Conservation (phyloP, 2,797 vertebrate species). For the Amblyraja radiata region DNA sequence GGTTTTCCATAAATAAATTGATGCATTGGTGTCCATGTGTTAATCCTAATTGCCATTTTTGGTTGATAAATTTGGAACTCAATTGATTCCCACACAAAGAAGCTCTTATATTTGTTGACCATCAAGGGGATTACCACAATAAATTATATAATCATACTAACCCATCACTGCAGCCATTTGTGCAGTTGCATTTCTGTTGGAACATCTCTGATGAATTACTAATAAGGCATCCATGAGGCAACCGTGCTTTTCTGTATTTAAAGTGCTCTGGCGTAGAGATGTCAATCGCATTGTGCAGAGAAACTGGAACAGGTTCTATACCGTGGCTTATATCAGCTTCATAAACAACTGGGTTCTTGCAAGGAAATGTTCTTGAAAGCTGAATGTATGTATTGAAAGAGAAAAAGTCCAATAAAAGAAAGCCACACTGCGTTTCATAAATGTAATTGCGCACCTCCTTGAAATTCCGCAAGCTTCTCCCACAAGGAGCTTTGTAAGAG, state of each 20-base stretch:
- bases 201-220: conserved; percentile 62
- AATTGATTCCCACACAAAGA: neutral
- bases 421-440: conserved; percentile 62
- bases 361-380: conserved; percentile 54
- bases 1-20: neutral
- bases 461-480: conserved; percentile 66
- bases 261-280: conserved; percentile 60
- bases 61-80: too few relatives aligned
- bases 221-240: conserved; percentile 79
- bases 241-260: conserved; percentile 77
- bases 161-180: conserved; percentile 70
- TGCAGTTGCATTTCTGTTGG: conserved; percentile 72
- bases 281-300: conserved; percentile 65
- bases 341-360: conserved; percentile 50
- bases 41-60: neutral
- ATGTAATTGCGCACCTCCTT: conserved; percentile 73
- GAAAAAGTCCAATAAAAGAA: conserved; percentile 78
- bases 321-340: conserved; percentile 79
- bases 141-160: conserved; percentile 44
- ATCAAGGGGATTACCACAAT: neutral
- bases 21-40: neutral
- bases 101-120: neutral
- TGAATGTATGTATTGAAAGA: conserved; percentile 73
- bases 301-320: conserved; percentile 67
- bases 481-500: conserved; percentile 78